Base-by-base conservation (phyloP, 2,888 invertebrate species). In the Encarsia formosa region DNA sequence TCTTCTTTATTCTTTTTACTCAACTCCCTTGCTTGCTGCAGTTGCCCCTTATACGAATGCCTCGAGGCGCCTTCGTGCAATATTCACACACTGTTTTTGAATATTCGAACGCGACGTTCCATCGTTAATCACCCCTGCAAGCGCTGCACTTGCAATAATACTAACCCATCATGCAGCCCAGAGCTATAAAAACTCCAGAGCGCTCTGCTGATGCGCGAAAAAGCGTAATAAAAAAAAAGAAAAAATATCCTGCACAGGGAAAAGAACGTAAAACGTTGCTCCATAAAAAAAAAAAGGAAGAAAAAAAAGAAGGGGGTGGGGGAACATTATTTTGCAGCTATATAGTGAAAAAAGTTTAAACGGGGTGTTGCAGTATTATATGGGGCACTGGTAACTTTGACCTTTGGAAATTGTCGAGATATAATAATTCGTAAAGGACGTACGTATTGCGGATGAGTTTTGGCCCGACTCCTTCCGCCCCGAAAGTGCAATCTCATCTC, bases 81-180 rank as follows among this genome's bases (percentile, higher is more conserved):
- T 54, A 54, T 50, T 50, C 47, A 38, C 50, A 39, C 45, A 18
- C 29, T 18, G 26, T 13, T 37, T 15, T 16, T 13, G n/a, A n/a
- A n/a, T n/a, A n/a, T n/a, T n/a, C n/a, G n/a, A n/a, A n/a, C n/a
- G n/a, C n/a, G n/a, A n/a, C n/a, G n/a, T n/a, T n/a, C n/a, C n/a
- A n/a, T n/a, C n/a, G n/a, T 3, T 31, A n/a, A n/a, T 4, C 31
- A 15, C 15, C 6, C 31, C 15, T 31, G 11, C 3, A 15, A 11
- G 31, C 31, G 3, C 15, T 3, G 15, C 6, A 31, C n/a, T 3
- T 6, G 31, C 31, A 31, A 31, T 6, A 15, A 6, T 15, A 31
- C 4, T 31, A 6, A 31, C 31, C 13, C 6, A 15, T 31, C 31
- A 26, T 6, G 26, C 26, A 11, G 31, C 3, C 11, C 31, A 31